Evolutionary conservation across 2,888 invertebrate genomes (phyloP).

Genomic region (Parelbella ahira): DNA sequence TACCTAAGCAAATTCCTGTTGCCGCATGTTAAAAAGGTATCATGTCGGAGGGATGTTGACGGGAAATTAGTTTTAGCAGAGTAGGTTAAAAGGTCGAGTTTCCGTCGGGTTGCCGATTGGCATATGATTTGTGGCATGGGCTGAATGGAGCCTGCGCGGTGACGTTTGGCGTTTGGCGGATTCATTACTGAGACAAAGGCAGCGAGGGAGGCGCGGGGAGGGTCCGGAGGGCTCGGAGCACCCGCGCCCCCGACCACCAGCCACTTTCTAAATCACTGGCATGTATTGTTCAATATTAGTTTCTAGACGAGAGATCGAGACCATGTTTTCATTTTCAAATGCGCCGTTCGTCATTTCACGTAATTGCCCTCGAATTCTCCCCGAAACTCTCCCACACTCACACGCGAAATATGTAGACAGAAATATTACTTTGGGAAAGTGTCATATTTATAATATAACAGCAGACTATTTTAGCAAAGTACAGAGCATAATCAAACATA

Average conservation of each 20-base stretch:
- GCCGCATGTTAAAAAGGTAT: constrained; percentile 22
- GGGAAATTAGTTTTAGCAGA: constrained; percentile 25
- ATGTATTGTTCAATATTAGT: constrained; percentile 60
- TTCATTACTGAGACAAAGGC: constrained; percentile 77
- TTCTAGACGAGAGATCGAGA: constrained; percentile 30
- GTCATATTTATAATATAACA: too few species aligned
- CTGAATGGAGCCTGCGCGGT: constrained; percentile 63
- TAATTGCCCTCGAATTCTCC: constrained; percentile 18
- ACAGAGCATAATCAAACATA: too few species aligned
- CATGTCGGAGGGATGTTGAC: constrained; percentile 6
- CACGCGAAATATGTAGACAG: background rate
- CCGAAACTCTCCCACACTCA: constrained; percentile 2
- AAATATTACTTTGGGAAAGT: too few species aligned
- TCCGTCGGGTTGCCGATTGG: constrained; percentile 47
- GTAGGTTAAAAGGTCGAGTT: constrained; percentile 42
- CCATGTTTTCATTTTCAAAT: constrained; percentile 25
- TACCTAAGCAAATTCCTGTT: constrained; percentile 58
- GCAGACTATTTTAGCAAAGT: too few species aligned
- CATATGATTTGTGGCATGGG: constrained; percentile 60
- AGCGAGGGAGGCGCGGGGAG: constrained; percentile 34
- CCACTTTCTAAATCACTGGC: constrained; percentile 76
- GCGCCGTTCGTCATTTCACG: constrained; percentile 16
- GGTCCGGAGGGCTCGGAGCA: constrained; percentile 39
- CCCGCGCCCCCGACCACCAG: constrained; percentile 40
- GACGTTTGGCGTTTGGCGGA: constrained; percentile 75